Evolutionary conservation across 2,113 vertebrate species (phyloP), one percentile per base, ranked within the genome.

Genomic region (Ancistrus triradiatus): DNA sequence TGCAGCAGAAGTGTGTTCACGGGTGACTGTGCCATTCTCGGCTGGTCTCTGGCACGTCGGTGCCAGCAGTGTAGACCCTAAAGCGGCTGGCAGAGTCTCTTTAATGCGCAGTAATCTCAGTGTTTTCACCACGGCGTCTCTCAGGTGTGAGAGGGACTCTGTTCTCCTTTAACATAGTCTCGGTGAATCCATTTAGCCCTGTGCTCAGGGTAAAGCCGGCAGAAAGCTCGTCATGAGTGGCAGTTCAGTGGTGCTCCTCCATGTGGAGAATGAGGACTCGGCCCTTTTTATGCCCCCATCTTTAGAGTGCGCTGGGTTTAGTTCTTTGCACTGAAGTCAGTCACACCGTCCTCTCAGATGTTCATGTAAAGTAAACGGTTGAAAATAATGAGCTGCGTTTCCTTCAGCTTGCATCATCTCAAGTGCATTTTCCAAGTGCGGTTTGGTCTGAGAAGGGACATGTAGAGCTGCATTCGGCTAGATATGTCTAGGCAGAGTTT

Each of bases 21-120:
- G 44, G 47, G 21, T 60, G 49, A 33, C 64, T 21, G 7, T 70
- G 67, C 60, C 70, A 47, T 66, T 38, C 28, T 60, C 33, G 28
- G 43, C 42, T 58, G 38, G 67, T 53, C 14, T 56, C 31, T 25
- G 52, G 17, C 33, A 25, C 50, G 15, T 46, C 66, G 55, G 59
- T 68, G 66, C 61, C 51, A 44, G 60, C 55, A 15, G 49, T 42
- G 11, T 48, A 59, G 59, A 24, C 44, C 59, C 66, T 69, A 63
- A 69, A 58, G 60, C 27, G 25, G 35, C 15, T 43, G 49, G 37
- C 68, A 68, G 65, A 50, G 57, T 53, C 19, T 64, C 52, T 28
- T 15, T 69, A 51, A 63, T 55, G 59, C 63, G 14, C 21, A 10
- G 50, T 72, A 76, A 73, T 79, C 77, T 68, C 51, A n/a, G 42